Base-by-base conservation (phyloP, 2,888 invertebrate genomes). In the Mesorhabditis spiculigera region DNA sequence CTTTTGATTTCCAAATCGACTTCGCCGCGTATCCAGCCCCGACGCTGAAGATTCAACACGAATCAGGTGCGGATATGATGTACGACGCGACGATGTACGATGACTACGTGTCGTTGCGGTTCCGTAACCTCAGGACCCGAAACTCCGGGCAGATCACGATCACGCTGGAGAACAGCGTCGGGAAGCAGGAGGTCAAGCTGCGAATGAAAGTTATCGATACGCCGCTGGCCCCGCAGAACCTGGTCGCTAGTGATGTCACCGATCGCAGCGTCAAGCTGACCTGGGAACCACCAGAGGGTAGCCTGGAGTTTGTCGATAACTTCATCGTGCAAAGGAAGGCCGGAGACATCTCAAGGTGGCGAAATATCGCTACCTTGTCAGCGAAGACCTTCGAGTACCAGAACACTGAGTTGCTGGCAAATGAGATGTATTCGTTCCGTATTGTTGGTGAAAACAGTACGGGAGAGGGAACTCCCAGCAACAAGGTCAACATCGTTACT, bases 371-470 rank as follows among this genome's bases (percentile, higher is more conserved):
- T 13, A 72, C 72, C 45, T 68, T 72, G 6, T 67, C 72, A 4
- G 72, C 75, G 16, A 66, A 67, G 42, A 70, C 28, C 4, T 41
- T n/a, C 16, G 41, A 64, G 4, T 77, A 68, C 71, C 75, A 72
- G 10, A 74, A 75, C 5, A 68, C 72, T 4, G 78, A 79, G 8
- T 71, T 79, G 5, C 74, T 79, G 4, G 77, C 79, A 4, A 75
- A 76, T 43, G 79, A 79, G 66, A 71, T 78, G 61, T 79, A 79
- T 43, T 76, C 79, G 0, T 79, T 79, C 76, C 71, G 79, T 41
- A 65, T 79, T 10, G 68, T 78, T 4, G 78, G 78, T 5, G 73
- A 70, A 5, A 78, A 79, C 63, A 66, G 67, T 6, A 73, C 73
- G 61, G 79, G 79, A 43, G 75, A 76, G 64, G 74, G 77, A n/a